Evolutionary conservation across 2,888 invertebrate species (phyloP), one percentile per base, ranked within the genome.

Genomic region (Pammene aurita): DNA sequence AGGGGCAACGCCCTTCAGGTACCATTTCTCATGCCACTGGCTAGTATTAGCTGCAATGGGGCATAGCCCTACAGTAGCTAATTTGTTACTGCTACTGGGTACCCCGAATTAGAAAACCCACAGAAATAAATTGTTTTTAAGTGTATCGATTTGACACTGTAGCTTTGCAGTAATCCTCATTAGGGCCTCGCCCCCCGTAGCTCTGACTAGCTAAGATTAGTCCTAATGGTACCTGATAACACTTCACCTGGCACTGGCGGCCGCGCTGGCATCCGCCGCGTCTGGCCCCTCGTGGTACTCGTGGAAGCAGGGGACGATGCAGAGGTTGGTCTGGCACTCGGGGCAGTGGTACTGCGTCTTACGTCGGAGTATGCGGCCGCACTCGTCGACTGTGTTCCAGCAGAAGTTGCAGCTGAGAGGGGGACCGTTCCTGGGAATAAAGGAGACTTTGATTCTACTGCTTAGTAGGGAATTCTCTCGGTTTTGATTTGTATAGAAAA

Each of bases 271-370:
- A 1, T 83, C 75, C 0, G 80, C 78, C 2, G 74, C 57, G 2
- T 79, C 81, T 0, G 84, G 93, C 34, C 95, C 93, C 80, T 96
- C 96, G 81, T 96, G 96, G 83, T 96, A 96, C 80, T 96, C 95
- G 86, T 97, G 97, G 91, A 97, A 97, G 89, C 97, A 97, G 50
- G 97, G 97, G 72, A 97, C 97, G 80, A 97, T 97, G 87, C 97
- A 97, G 64, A 97, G 93, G 87, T 97, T 97, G 72, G 96, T 96
- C 87, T 96, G 96, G 85, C 97, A 97, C 85, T 97, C 97, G 0
- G 97, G 97, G 88, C 97, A 97, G 82, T 97, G 96, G 86, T 97
- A 97, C 86, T 97, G 97, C 0, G 97, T 97, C 90, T 97, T 97
- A 71, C 97, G 94, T 56, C 97, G 94, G 62, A 97, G 91, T 78